Percentiles rank a stretch among this genome's conserved stretches.
Conservation (phyloP, 1,140 invertebrate genomes). For the Aphidius gifuensis region DNA sequence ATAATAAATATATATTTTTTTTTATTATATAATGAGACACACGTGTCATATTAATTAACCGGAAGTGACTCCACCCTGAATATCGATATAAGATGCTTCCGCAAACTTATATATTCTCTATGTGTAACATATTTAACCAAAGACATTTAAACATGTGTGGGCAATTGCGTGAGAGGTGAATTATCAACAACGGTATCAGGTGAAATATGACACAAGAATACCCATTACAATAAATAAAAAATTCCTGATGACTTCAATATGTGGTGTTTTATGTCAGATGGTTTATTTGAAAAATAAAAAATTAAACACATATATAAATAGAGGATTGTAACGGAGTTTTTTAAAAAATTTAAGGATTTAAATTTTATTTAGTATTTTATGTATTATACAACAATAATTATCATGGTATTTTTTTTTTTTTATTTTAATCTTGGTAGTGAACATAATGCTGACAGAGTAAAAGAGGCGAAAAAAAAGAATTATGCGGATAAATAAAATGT, state of each 20-base stretch:
- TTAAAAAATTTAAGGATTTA: too few relatives aligned
- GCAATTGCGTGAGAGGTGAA: slow-evolving; percentile 21
- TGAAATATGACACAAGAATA: slow-evolving; percentile 17
- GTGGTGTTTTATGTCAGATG: slow-evolving; percentile 5
- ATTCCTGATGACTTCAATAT: slow-evolving; percentile 6
- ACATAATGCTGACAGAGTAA: slow-evolving; percentile 1
- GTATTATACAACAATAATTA: too few relatives aligned
- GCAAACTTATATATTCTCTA: background rate
- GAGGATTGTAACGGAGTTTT: background rate
- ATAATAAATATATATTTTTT: slow-evolving; percentile 22
- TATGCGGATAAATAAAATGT: background rate
- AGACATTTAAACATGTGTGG: background rate
- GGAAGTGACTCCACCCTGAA: slow-evolving; percentile 13
- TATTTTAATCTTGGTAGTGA: too few relatives aligned
- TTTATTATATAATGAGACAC: slow-evolving; percentile 23
- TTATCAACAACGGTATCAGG: slow-evolving; percentile 19
- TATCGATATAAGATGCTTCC: slow-evolving; percentile 1
- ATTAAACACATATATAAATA: background rate
- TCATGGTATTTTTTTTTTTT: too few relatives aligned
- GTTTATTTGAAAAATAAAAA: background rate
- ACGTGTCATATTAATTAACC: slow-evolving; percentile 29
- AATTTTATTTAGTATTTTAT: too few relatives aligned
- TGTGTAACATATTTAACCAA: too few relatives aligned
- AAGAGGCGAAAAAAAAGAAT: background rate
- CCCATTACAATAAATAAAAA: background rate